Evolutionary conservation across 92 coral and sea anemone genomes (phyloP).

Genomic region (Metridium senile): DNA sequence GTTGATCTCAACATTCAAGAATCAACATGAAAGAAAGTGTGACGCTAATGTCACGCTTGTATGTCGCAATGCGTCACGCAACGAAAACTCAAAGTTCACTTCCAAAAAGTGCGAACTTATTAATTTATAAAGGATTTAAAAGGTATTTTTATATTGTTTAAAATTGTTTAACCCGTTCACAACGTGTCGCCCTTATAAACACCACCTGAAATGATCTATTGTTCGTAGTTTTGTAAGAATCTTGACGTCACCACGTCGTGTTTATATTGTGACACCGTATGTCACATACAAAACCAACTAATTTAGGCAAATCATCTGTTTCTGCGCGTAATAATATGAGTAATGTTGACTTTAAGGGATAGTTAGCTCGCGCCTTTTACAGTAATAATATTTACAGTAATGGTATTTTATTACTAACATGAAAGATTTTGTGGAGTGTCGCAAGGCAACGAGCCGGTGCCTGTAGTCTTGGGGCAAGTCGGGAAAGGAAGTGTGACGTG

Average conservation of each 20-base stretch:
- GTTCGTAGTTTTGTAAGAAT: neutral
- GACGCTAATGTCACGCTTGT: neutral
- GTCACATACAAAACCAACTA: no score
- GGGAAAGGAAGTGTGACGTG: neutral
- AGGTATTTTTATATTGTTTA: neutral
- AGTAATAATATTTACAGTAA: no score
- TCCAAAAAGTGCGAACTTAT: no score
- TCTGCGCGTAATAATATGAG: neutral
- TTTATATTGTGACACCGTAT: no score
- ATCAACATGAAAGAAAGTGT: neutral
- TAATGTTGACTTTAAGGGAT: neutral
- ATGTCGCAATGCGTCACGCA: neutral
- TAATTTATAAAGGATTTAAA: no score
- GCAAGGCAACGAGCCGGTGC: neutral
- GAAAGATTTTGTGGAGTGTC: neutral
- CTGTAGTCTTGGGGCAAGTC: neutral
- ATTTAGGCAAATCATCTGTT: neutral
- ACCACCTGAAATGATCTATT: neutral
- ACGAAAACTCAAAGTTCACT: neutral
- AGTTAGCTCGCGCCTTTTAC: neutral
- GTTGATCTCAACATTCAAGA: neutral
- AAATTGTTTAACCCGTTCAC: neutral
- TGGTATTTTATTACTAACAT: neutral
- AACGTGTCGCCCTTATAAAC: no score
- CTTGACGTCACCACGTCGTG: neutral